Percentiles rank a stretch among this genome's conserved stretches.
Conservation (phyloP, 2,888 invertebrate genomes). For the Ypsolopha sequella region DNA sequence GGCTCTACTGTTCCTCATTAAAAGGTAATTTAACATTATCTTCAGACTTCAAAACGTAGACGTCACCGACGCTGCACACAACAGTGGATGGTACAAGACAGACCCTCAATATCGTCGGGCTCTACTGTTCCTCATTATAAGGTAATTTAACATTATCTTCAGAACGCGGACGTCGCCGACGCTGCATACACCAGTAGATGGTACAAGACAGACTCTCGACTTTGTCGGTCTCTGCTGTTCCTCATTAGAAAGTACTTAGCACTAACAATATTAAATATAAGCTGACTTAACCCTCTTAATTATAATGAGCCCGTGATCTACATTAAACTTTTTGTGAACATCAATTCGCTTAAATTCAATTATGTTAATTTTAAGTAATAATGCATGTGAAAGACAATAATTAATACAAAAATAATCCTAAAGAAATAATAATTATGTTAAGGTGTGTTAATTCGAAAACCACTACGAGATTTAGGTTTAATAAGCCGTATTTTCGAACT, state of each 20-base stretch:
- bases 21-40: slow-evolving; percentile 24
- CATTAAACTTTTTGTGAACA: too few species aligned
- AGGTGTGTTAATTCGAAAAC: too few species aligned
- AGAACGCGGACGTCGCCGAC: slow-evolving; percentile 39
- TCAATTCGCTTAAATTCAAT: too few species aligned
- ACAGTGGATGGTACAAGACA: slow-evolving; percentile 50
- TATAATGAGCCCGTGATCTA: too few species aligned
- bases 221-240: slow-evolving; percentile 43
- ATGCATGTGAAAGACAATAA: too few species aligned
- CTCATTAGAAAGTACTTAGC: slow-evolving; percentile 44
- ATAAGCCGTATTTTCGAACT: too few species aligned
- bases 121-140: slow-evolving; percentile 44
- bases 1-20: slow-evolving; percentile 44
- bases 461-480: too few species aligned
- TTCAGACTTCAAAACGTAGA: slow-evolving; percentile 25
- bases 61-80: slow-evolving; percentile 46
- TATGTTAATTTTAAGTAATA: too few species aligned
- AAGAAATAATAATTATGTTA: too few species aligned
- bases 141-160: slow-evolving; percentile 19
- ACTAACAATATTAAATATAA: too few species aligned
- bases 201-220: slow-evolving; percentile 46
- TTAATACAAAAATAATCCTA: too few species aligned
- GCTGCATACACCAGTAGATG: slow-evolving; percentile 53
- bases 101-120: slow-evolving; percentile 44
- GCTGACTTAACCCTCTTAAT: too few species aligned